phyloP scores from a whole-genome alignment of 2,113 vertebrate species.

The Oncorhynchus clarkii region DNA sequence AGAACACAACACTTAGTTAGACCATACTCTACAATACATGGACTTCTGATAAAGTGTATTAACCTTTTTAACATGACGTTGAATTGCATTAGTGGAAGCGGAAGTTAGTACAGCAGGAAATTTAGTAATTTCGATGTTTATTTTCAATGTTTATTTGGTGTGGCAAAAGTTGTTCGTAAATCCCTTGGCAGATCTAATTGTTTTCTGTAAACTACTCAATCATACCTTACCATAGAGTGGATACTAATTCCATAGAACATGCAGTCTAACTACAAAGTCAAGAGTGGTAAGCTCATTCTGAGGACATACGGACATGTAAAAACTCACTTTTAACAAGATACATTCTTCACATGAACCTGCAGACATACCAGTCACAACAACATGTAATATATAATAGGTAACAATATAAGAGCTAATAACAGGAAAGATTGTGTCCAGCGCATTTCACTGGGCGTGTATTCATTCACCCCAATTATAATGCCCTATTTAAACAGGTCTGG shows the following conservation, averaged over 20 bases:
- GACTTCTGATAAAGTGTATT: neutral
- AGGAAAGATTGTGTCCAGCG: conserved; percentile 13
- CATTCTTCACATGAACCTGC: conserved; percentile 74
- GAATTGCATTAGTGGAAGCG: conserved; percentile 11
- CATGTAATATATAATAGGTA: conserved; percentile 32
- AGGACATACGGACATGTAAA: conserved; percentile 50
- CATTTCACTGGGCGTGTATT: conserved; percentile 44
- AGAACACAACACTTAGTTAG: conserved; percentile 55
- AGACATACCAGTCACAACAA: conserved; percentile 69
- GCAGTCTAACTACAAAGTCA: conserved; percentile 74
- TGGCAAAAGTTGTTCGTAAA: neutral
- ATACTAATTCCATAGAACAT: conserved; percentile 46
- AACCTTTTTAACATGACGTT: conserved; percentile 25
- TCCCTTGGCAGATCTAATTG: neutral
- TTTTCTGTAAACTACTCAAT: conserved; percentile 50
- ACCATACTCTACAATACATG: conserved; percentile 35
- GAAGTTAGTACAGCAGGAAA: conserved; percentile 74
- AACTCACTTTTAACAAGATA: conserved; percentile 74
- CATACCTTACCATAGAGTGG: conserved; percentile 40
- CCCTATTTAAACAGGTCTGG: conserved; percentile 27
- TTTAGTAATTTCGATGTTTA: conserved; percentile 44
- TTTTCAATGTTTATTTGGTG: conserved; percentile 13
- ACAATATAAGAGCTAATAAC: neutral
- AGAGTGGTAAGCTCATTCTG: conserved; percentile 61
- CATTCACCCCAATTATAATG: conserved; percentile 27